Base-by-base conservation (phyloP, 2,797 vertebrate genomes). In the Austrolebias charrua region DNA sequence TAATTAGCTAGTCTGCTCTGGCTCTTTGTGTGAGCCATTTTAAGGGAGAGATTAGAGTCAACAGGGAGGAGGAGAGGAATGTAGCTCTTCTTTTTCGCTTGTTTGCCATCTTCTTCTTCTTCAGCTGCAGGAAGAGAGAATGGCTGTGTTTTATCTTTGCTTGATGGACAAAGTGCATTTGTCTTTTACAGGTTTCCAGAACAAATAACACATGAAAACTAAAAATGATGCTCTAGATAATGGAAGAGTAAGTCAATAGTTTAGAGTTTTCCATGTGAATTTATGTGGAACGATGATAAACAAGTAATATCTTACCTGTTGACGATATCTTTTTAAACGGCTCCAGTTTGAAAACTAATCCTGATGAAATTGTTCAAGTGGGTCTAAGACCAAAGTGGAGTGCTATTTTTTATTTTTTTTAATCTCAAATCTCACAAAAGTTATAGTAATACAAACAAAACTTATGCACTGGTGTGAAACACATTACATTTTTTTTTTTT, bases 41-140 rank as follows among this genome's bases (percentile, higher is more conserved):
- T 92, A 90, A 91, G 92, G 76, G 76, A 90, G 89, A 93, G 91
- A 92, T 92, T 91, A 92, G 89, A 93, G 91, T 94, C 90, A 93
- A 93, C 90, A 86, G 87, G 89, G 89, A 91, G 80, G 87, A 84
- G 83, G 71, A 84, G 73, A 89, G 80, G 88, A 91, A 91, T 89
- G 85, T 83, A 76, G 81, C 80, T 82, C 84, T 64, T 83, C 83
- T 87, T 63, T 81, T 60, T 76, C 63, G 77, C 47, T 67, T 54
- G 35, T 70, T 71, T 66, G 76, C 73, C 80, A 71, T 82, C 55
- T 85, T 84, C 50, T 85, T 84, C 50, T 73, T 19, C 51, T 63
- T 60, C 77, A 68, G 18, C 19, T 48, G 46, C 58, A 63, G 60
- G 69, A 75, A 78, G 67, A 35, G 43, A 47, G 63, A 59, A 45